Evolutionary conservation across 2,113 vertebrate genomes (phyloP), one percentile per base, ranked within the genome.

Genomic region (Grammomys surdaster): DNA sequence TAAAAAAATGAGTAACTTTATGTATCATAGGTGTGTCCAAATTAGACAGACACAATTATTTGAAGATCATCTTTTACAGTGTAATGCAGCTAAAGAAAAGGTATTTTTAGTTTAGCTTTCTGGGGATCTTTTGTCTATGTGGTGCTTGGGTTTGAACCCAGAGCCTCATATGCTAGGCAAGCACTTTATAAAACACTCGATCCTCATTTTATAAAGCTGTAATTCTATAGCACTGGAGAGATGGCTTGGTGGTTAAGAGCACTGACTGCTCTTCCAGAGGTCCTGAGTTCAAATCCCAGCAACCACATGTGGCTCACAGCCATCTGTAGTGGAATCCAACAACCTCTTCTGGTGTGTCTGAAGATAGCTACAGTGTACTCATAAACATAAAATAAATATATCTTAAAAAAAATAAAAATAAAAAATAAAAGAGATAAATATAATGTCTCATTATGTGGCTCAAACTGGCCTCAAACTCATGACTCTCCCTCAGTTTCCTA

Each of bases 1-100:
- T 28, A 65, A 67, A 88, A 58, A 84, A 92, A 26, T 12, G 78
- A 95, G 56, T 85, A 93, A 96, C 56, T 87, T 60, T 51, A 13
- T 54, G 2, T 76, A 65, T n/a, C 13, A 88, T 0, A 43, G 26
- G 22, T 58, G 3, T 92, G 60, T 58, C 13, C 24, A 60, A 95
- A 89, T 58, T 1, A 94, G 63, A 28, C 6, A 94, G 63, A 28
- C 6, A 60, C 24, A 90, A 43, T 88, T 89, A 78, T 69, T 85
- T 40, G 28, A 96, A 56, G 20, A 60, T 60, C 20, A 92, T 16
- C 24, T 73, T 91, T 84, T 81, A 70, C 7, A 36, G 60, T 63
- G 92, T 82, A 95, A 86, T 46, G 22, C 28, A 94, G 11, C 81
- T 86, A 81, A 93, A 80, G 40, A 72, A 93, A 93, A 65, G n/a